Evolutionary conservation across 1,140 invertebrate genomes (phyloP).

Genomic region (Lucilia cuprina): DNA sequence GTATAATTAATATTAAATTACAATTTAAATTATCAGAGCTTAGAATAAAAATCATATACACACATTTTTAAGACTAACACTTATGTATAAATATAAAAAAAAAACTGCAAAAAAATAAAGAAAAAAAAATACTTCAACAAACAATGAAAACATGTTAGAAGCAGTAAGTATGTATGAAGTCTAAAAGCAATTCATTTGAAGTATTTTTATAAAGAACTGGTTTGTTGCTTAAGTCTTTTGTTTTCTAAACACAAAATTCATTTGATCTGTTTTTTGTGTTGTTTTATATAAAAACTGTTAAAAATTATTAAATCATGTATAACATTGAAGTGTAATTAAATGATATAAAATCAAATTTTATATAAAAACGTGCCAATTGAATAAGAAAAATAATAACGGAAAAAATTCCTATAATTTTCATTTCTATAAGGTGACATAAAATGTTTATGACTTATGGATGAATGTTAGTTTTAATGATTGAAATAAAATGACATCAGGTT

Average conservation of each 20-base stretch:
- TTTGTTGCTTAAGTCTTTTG: conserved; percentile 39
- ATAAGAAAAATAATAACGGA: background rate
- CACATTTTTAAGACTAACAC: background rate
- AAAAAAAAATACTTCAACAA: background rate
- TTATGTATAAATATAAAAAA: background rate
- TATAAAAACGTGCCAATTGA: background rate
- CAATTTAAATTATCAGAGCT: conserved; percentile 16
- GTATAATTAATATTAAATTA: conserved; percentile 26
- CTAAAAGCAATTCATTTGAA: background rate
- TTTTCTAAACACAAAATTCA: conserved; percentile 8
- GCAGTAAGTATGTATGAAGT: background rate
- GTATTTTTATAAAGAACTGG: background rate
- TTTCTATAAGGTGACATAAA: background rate
- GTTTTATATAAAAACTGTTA: background rate
- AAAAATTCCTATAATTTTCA: background rate
- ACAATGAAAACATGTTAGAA: conserved; percentile 10
- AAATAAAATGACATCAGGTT: background rate
- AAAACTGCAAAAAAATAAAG: background rate
- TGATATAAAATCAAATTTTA: conserved; percentile 6
- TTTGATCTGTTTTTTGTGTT: background rate
- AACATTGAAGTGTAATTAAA: conserved; percentile 32
- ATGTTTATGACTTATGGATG: background rate
- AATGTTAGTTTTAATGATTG: background rate
- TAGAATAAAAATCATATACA: background rate
- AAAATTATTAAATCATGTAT: background rate